phyloP scores from a whole-genome alignment of 2,797 vertebrate species.

The Falco biarmicus region DNA sequence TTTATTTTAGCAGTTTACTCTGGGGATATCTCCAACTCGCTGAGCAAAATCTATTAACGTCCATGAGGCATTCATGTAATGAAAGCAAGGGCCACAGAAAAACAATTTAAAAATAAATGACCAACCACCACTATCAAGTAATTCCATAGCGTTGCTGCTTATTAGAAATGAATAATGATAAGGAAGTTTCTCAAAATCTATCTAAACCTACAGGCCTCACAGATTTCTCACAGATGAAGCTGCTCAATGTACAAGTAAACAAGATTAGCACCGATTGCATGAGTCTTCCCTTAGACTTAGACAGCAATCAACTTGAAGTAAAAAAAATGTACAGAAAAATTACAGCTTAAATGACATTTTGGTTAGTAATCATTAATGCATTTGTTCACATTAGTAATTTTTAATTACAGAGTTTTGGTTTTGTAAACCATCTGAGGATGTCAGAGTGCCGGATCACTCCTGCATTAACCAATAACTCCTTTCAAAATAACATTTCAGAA shows the following conservation, averaged over 20 bases:
- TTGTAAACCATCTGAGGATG: neutral
- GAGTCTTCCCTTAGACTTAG: neutral
- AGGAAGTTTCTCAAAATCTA: neutral
- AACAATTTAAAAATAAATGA: neutral
- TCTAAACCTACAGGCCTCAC: neutral
- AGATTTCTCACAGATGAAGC: neutral
- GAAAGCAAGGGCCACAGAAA: neutral
- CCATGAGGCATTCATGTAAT: neutral
- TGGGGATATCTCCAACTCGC: neutral
- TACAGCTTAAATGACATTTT: neutral
- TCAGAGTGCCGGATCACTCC: neutral
- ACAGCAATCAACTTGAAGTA: neutral
- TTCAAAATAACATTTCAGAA: neutral
- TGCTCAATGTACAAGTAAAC: neutral
- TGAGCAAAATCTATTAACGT: neutral
- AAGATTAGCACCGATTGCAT: neutral
- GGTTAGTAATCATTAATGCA: neutral
- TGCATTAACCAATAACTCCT: neutral
- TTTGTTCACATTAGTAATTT: neutral
- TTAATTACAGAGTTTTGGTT: neutral
- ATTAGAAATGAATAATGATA: neutral
- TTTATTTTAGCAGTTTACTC: slow-evolving; percentile 9
- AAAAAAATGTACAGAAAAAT: neutral
- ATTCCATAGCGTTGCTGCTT: neutral
- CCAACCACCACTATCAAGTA: neutral